phyloP scores from a whole-genome alignment of 2,113 vertebrate species.

The Galeopterus variegatus region DNA sequence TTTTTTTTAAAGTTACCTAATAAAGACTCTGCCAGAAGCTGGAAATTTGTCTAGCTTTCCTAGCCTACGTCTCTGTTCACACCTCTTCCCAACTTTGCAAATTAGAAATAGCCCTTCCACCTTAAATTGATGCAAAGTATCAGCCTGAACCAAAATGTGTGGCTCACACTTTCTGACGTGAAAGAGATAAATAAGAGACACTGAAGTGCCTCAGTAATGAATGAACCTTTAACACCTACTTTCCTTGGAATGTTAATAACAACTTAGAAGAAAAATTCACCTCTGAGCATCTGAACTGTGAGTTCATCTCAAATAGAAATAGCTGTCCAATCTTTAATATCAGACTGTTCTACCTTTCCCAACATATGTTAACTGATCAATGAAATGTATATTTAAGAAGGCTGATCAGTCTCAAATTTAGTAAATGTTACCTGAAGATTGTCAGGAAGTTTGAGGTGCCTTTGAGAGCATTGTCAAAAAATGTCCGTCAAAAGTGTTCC shows the following conservation, averaged over 20 bases:
- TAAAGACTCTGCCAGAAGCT: slow-evolving; percentile 46
- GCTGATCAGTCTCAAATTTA: background rate
- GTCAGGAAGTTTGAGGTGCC: background rate
- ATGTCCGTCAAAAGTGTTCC: background rate
- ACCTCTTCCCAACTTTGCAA: slow-evolving; percentile 21
- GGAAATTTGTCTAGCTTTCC: background rate
- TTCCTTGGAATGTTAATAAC: background rate
- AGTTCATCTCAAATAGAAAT: background rate
- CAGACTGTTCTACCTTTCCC: background rate
- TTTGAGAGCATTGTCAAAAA: background rate
- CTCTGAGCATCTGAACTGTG: background rate
- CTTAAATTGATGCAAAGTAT: background rate
- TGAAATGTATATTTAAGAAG: background rate
- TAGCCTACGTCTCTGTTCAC: background rate
- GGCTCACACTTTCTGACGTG: slow-evolving; percentile 7
- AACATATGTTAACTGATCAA: background rate
- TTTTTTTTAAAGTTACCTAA: background rate
- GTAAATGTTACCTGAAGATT: background rate
- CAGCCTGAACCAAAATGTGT: background rate
- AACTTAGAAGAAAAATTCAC: background rate
- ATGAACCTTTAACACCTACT: background rate
- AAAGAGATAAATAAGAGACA: slow-evolving; percentile 37
- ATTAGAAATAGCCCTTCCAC: slow-evolving; percentile 36
- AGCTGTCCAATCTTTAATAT: background rate
- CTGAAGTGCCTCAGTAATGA: background rate